Evolutionary conservation across 2,888 invertebrate genomes (phyloP), one percentile per base, ranked within the genome.

Genomic region (Tromatobia lineatoria): DNA sequence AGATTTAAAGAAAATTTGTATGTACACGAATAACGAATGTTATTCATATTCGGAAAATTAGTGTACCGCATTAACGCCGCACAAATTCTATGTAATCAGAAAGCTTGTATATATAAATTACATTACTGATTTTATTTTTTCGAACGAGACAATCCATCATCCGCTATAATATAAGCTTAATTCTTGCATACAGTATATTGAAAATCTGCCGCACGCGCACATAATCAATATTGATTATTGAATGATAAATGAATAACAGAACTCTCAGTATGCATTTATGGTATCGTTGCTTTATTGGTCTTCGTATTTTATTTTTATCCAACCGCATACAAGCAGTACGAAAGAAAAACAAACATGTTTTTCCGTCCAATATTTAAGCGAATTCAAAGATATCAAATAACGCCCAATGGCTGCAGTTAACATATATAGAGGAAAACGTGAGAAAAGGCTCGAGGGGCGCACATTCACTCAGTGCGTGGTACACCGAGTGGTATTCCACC

Each of bases 331-430:
- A 23, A 34, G 23, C 6, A 45, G 66, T 13, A 3, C 45, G 6
- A 18, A 1, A 57, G n/a, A n/a, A 47, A 59, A 59, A 61, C 23
- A 64, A 50, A 52, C 47, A 38, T 74, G 34, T 81, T 75, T 23
- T 34, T 71, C 45, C 47, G 54, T 75, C 69, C 11, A 84, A 78
- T 79, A 57, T 79, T 54, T 57, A 47, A 61, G 6, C 15, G 64
- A 34, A 50, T 78, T 79, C 38, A 45, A 75, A 81, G 81, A 70
- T 70, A 66, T 66, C 71, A 70, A 78, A 79, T 78, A 70, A 84
- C 66, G 10, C 10, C 78, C 52, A 34, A 57, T 74, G 15, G 8
- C 3, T n/a, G 2, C 57, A 23, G 25, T 29, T 38, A 10, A 38
- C 38, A 45, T 57, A 71, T 23, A 70, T 20, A n/a, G 29, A 42